These are phyloP conservation scores for Parapristionchus giblindavisi DNA, from an alignment of 2,888 invertebrate species.

Conservation along the genomic window DNA sequence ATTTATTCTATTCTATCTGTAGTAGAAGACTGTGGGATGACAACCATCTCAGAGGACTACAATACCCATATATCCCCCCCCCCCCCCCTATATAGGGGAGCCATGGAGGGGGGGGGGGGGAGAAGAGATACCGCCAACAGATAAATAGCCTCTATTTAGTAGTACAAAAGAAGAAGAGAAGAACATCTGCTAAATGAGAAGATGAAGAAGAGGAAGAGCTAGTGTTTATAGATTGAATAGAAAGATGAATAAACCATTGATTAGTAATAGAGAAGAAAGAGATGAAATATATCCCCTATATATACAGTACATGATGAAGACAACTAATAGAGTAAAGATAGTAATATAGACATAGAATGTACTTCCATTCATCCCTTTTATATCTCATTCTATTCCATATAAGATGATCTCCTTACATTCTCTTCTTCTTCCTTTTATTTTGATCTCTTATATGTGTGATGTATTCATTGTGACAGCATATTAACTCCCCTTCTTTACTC, in stretches of 20 bases:
- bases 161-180: constrained; percentile 24
- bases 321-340: no score
- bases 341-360: no score
- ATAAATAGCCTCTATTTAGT: constrained; percentile 27
- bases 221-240: not conserved
- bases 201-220: constrained; percentile 11
- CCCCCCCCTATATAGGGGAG: no score
- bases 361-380: constrained; percentile 23
- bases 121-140: constrained; percentile 19
- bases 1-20: constrained; percentile 6
- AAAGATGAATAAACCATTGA: not conserved
- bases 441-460: not conserved
- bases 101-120: no score
- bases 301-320: no score
- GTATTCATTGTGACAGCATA: constrained; percentile 19
- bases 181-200: constrained; percentile 33
- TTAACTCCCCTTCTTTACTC: not conserved
- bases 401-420: no score
- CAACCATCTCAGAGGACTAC: not conserved
- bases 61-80: not conserved
- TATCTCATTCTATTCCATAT: no score
- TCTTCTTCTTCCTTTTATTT: constrained; percentile 17
- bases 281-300: constrained; percentile 25
- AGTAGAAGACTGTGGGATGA: not conserved
- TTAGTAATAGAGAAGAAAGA: constrained; percentile 4